Evolutionary conservation across 2,113 vertebrate genomes (phyloP).

Genomic region (Lepidothrix coronata): DNA sequence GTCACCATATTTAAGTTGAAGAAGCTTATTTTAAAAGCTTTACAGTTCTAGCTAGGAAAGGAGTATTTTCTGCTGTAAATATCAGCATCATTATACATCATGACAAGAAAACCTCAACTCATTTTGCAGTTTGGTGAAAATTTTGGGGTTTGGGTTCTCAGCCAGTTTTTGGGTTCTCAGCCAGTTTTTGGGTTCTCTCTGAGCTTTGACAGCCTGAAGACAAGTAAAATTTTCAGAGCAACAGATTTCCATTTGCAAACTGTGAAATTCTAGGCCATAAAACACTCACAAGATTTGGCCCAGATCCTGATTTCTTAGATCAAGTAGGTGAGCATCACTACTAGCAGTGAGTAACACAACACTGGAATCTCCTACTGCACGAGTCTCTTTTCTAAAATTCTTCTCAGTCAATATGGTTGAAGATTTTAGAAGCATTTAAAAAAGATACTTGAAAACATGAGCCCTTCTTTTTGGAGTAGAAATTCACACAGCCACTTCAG

Average conservation of each 20-base stretch:
- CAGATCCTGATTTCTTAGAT: neutral
- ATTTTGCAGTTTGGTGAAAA: neutral
- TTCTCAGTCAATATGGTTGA: neutral
- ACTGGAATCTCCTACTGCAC: neutral
- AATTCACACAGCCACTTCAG: neutral
- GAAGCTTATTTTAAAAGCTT: neutral
- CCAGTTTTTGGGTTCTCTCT: neutral
- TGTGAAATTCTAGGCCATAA: neutral
- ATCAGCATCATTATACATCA: neutral
- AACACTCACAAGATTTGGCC: neutral
- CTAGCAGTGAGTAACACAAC: neutral
- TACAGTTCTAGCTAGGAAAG: neutral
- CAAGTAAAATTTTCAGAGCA: conserved; percentile 14
- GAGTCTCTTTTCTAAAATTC: neutral
- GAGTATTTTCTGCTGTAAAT: neutral
- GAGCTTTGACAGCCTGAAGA: conserved; percentile 12
- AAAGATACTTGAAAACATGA: neutral
- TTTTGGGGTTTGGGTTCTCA: neutral
- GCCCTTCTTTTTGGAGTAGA: neutral
- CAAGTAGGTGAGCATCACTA: neutral
- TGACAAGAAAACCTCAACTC: neutral
- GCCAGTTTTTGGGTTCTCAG: neutral
- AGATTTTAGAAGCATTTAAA: neutral
- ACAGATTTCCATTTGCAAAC: conserved; percentile 21
- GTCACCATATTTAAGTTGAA: neutral